Percentiles rank a stretch among this genome's conserved stretches.
Evolutionary conservation across 1,140 invertebrate species (phyloP).

Genomic region (Orchesella cincta): DNA sequence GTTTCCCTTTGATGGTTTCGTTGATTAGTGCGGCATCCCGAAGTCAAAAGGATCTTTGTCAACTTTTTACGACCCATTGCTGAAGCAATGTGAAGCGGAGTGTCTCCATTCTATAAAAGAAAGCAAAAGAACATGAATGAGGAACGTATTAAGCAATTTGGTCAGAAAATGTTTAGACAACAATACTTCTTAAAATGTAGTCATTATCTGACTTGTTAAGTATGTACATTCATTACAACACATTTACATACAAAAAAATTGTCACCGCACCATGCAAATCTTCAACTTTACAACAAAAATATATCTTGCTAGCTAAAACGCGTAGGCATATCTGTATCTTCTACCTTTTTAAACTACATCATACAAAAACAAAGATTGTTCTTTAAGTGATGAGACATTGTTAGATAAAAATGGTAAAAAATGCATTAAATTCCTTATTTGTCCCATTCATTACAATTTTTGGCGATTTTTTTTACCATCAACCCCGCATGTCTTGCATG

Average conservation of each 20-base stretch:
- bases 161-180: too few species aligned
- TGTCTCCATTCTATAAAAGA: slow-evolving; percentile 81
- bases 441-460: too few species aligned
- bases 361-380: neutral
- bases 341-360: neutral
- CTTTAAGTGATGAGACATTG: neutral
- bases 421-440: slow-evolving; percentile 19
- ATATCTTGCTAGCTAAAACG: neutral
- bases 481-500: neutral
- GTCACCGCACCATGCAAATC: neutral
- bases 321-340: neutral
- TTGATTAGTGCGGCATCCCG: slow-evolving; percentile 74
- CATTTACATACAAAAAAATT: neutral
- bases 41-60: slow-evolving; percentile 84
- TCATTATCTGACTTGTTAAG: too few species aligned
- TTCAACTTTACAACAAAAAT: neutral
- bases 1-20: slow-evolving; percentile 87
- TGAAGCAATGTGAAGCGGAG: slow-evolving; percentile 86
- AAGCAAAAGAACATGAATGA: neutral
- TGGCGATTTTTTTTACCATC: neutral
- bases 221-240: neutral
- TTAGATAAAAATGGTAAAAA: slow-evolving; percentile 2
- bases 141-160: neutral
- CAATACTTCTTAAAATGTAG: too few species aligned
- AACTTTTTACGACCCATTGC: slow-evolving; percentile 91